phyloP scores from a whole-genome alignment of 2,113 vertebrate genomes.

The Chascanopsetta lugubris region DNA sequence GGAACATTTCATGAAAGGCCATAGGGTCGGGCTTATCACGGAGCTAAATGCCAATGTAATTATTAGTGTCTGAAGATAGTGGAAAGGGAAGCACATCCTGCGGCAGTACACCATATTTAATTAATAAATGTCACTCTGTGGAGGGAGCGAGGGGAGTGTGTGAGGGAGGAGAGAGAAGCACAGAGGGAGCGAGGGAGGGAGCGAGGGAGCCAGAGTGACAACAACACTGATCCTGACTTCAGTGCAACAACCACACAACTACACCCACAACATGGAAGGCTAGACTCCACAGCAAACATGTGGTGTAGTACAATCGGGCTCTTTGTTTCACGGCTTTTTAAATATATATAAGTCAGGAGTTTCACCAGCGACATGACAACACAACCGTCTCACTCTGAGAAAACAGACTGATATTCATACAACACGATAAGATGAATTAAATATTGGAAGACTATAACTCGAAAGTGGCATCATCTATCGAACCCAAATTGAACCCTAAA shows the following conservation, averaged over 20 bases:
- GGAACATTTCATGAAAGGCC: conserved; percentile 80
- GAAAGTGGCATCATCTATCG: not conserved
- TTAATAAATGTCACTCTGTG: conserved; percentile 81
- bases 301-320: conserved; percentile 6
- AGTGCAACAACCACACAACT: conserved; percentile 26
- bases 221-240: conserved; percentile 46
- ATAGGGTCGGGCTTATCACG: conserved; percentile 72
- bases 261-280: conserved; percentile 18
- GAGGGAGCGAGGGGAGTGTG: conserved; percentile 55
- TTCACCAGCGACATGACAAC: too few species aligned
- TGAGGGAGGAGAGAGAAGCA: conserved; percentile 27
- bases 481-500: not conserved
- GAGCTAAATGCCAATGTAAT: conserved; percentile 84
- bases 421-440: not conserved
- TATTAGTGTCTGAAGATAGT: conserved; percentile 81
- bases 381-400: not conserved
- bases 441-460: not conserved
- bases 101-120: conserved; percentile 79
- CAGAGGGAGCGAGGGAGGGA: conserved; percentile 24
- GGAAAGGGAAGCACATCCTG: conserved; percentile 72
- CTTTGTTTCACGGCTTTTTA: not conserved
- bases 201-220: conserved; percentile 45
- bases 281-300: conserved; percentile 24
- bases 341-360: too few species aligned
- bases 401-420: not conserved